These are phyloP conservation scores for Seriola dumerili DNA, from an alignment of 2,113 vertebrate species.

Conservation along the genomic window DNA sequence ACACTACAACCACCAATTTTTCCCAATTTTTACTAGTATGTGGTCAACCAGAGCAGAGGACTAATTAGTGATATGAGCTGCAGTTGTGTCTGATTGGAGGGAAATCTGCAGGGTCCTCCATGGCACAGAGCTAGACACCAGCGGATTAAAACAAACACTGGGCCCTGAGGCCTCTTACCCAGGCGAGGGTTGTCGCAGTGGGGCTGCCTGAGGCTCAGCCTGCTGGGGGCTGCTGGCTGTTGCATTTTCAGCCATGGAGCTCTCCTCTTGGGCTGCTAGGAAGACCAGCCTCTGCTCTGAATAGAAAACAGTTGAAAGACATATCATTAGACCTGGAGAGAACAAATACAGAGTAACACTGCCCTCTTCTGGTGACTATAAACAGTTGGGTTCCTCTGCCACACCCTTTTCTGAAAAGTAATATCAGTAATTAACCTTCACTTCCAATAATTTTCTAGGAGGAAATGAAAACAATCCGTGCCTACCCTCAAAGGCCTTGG, in stretches of 20 bases:
- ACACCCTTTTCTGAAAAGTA: not conserved
- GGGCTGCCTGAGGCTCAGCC: conserved; percentile 89
- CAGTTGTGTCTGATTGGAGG: conserved; percentile 14
- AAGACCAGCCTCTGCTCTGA: conserved; percentile 93
- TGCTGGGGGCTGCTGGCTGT: conserved; percentile 88
- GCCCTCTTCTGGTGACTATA: conserved; percentile 50
- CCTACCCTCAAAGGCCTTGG: conserved; percentile 96
- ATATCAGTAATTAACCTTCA: conserved; percentile 9
- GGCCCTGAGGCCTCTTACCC: conserved; percentile 80
- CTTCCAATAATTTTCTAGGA: not conserved
- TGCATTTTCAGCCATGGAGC: conserved; percentile 86
- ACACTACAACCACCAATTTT: not conserved
- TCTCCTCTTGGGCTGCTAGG: conserved; percentile 91
- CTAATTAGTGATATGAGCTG: conserved; percentile 23
- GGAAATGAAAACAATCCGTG: conserved; percentile 3
- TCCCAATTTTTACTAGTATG: not conserved
- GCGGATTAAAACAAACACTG: conserved; percentile 30
- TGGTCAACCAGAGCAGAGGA: not conserved
- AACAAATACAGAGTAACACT: conserved; percentile 13
- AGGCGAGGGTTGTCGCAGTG: conserved; percentile 87
- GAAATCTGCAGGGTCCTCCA: conserved; percentile 10
- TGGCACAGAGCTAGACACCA: conserved; percentile 20
- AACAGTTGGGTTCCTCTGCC: not conserved
- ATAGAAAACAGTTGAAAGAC: conserved; percentile 13
- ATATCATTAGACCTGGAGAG: not conserved